These are phyloP conservation scores for Sinohyriopsis cumingii DNA, from an alignment of 2,888 invertebrate genomes.

Conservation along the genomic window DNA sequence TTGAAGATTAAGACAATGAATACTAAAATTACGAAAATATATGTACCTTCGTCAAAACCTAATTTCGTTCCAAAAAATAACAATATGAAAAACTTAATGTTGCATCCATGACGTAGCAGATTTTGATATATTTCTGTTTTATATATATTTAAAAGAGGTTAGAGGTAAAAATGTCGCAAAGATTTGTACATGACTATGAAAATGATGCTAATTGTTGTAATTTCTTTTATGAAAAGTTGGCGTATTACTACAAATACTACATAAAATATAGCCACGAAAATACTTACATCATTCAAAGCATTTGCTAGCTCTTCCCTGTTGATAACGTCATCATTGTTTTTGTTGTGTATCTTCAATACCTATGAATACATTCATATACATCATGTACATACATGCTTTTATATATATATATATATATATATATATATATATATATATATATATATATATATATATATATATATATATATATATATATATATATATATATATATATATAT, in stretches of 20 bases:
- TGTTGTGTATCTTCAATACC: constrained; percentile 57
- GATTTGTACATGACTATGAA: background rate
- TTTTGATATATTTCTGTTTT: background rate
- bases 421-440: background rate
- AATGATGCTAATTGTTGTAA: no score
- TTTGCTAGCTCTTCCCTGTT: constrained; percentile 45
- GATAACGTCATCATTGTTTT: constrained; percentile 50
- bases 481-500: background rate
- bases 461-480: background rate
- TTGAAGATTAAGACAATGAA: no score
- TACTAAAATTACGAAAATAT: no score
- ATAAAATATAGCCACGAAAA: no score
- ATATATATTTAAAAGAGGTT: background rate
- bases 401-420: no score
- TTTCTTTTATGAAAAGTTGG: no score
- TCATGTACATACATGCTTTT: no score
- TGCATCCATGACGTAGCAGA: background rate
- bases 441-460: constrained; percentile 1
- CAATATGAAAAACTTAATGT: background rate
- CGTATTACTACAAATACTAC: no score
- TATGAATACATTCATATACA: constrained; percentile 10
- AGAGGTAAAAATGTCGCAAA: background rate
- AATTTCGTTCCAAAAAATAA: no score
- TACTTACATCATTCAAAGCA: constrained; percentile 55
- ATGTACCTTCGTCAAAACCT: no score